Evolutionary conservation across 2,113 vertebrate species (phyloP), one percentile per base, ranked within the genome.

Genomic region (Petroica traversi): DNA sequence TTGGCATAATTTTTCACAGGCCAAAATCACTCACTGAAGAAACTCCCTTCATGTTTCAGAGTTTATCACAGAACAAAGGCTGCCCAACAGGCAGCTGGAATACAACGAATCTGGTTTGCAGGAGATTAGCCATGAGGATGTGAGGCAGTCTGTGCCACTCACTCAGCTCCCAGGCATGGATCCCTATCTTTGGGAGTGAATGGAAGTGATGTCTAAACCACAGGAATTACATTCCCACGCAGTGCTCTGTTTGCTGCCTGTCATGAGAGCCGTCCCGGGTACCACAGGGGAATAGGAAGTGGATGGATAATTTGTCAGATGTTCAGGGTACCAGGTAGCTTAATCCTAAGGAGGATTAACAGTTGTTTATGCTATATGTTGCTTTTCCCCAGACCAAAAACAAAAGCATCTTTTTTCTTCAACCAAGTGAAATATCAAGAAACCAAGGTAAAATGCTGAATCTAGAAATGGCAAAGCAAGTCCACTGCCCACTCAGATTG

Each of bases 121-220:
- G 59, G 72, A 34, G 29, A 40, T 76, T 11, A 59, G 7, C 31
- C 36, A 28, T 29, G 28, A 64, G 11, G 18, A 28, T 29, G 26
- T 8, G 24, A 79, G 48, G 4, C 61, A 78, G 9, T 0, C 38
- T 41, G 34, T 26, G 23, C 7, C 72, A 22, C 12, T 62, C 67
- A 2, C 67, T 46, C 29, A 64, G 13, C 43, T 71, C 59, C 29
- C 71, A 89, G 72, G 11, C 45, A 52, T 7, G 15, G 36, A 43
- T 26, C 41, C 31, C 25, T 23, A 5, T 26, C 41, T 45, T 71
- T 0, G 10, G 69, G 22, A 66, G 40, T 0, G 0, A 74, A 24
- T 5, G 17, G 43, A 78, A 26, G 2, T 0, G 0, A 11, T n/a
- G 31, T 16, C 38, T 46, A 46, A 88, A 85, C 58, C 2, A 18